A percentile compares a stretch with the other conserved stretches of the same genome.
Conservation (phyloP, 2,888 invertebrate species). For the Agrotis clavis region DNA sequence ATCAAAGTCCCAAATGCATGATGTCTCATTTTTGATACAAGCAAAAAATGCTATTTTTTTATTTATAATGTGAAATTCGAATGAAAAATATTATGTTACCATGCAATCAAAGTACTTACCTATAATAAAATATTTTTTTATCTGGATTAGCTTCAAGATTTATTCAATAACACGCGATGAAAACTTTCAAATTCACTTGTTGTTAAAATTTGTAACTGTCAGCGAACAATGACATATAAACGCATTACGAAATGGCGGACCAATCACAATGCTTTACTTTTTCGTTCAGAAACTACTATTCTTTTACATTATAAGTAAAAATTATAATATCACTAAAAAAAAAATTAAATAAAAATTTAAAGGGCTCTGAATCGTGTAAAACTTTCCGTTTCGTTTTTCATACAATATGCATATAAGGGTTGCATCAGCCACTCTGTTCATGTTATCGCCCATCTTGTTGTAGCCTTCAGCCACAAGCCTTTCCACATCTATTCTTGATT, state of each 20-base stretch:
- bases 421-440: too few relatives aligned
- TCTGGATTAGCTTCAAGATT: too few relatives aligned
- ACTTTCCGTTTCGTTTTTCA: conserved; percentile 15
- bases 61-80: conserved; percentile 23
- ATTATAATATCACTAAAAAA: too few relatives aligned
- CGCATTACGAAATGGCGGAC: too few relatives aligned
- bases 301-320: conserved; percentile 42
- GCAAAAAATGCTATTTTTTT: conserved; percentile 4
- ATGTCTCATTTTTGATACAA: conserved; percentile 42
- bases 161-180: too few relatives aligned
- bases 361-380: conserved; percentile 17
- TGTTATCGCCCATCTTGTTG: not conserved
- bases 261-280: conserved; percentile 24
- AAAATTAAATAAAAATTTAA: conserved; percentile 26
- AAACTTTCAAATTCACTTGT: too few relatives aligned
- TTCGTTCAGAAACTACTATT: conserved; percentile 44
- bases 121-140: too few relatives aligned
- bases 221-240: too few relatives aligned
- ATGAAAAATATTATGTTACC: conserved; percentile 36
- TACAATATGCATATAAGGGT: conserved; percentile 1
- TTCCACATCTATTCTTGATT: not conserved
- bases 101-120: not conserved
- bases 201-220: too few relatives aligned
- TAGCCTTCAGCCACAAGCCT: conserved; percentile 1
- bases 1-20: conserved; percentile 50